Percentiles rank a stretch among this genome's conserved stretches.
phyloP scores from a whole-genome alignment of 1,140 invertebrate species.

The Notospermus geniculatus region DNA sequence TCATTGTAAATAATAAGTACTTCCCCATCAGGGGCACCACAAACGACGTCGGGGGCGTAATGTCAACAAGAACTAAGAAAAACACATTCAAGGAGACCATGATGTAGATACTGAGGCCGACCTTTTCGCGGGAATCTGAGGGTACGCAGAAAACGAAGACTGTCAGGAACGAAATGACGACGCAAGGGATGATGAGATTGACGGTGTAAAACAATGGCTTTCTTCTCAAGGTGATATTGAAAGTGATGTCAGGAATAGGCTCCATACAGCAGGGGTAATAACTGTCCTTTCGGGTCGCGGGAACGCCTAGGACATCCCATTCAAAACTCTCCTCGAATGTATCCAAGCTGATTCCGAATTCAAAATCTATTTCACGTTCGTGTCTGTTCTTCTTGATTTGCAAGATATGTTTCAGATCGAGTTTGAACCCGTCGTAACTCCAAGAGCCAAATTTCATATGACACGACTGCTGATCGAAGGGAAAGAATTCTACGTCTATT shows the following conservation, averaged over 20 bases:
- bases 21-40: constrained; percentile 55
- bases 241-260: constrained; percentile 95
- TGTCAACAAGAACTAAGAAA: constrained; percentile 54
- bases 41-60: constrained; percentile 55
- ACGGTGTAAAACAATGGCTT: constrained; percentile 56
- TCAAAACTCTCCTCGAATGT: constrained; percentile 75
- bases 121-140: constrained; percentile 55
- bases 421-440: constrained; percentile 71
- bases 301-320: constrained; percentile 98
- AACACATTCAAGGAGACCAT: constrained; percentile 56
- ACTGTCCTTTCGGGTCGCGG: constrained; percentile 55
- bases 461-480: constrained; percentile 90
- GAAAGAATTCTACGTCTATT: constrained; percentile 85
- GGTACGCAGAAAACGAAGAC: constrained; percentile 57
- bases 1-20: constrained; percentile 56
- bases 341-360: constrained; percentile 44
- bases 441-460: constrained; percentile 85
- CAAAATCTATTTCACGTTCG: not conserved
- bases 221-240: constrained; percentile 90
- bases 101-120: constrained; percentile 55
- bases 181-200: constrained; percentile 56
- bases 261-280: constrained; percentile 83
- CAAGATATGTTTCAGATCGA: constrained; percentile 65
- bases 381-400: not conserved
- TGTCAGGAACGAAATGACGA: constrained; percentile 58